Evolutionary conservation across 2,888 invertebrate species (phyloP).

Genomic region (Macrostomum cliftonense): DNA sequence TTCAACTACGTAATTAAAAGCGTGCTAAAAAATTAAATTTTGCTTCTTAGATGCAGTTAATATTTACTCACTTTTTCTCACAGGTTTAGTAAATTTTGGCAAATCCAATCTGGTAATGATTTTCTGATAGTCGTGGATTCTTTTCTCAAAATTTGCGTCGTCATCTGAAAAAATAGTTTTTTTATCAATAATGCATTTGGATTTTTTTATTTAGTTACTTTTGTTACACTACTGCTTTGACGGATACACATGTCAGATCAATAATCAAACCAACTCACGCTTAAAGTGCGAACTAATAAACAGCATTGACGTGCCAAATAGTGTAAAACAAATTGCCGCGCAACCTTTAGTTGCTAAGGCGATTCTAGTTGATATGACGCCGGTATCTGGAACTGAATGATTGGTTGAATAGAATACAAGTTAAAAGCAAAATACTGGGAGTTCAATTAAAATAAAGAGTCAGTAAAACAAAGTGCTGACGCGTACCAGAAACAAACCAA

Average conservation of each 20-base stretch:
- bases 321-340: slow-evolving; percentile 68
- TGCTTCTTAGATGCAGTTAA: no score
- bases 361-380: slow-evolving; percentile 63
- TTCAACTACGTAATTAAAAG: no score
- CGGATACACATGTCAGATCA: no score
- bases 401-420: no score
- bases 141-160: slow-evolving; percentile 62
- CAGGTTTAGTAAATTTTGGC: slow-evolving; percentile 46
- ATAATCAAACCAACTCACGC: slow-evolving; percentile 39
- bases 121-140: slow-evolving; percentile 63
- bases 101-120: slow-evolving; percentile 56
- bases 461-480: no score
- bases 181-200: no score
- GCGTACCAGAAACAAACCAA: slow-evolving; percentile 67
- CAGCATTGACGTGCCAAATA: slow-evolving; percentile 82
- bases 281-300: slow-evolving; percentile 88
- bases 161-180: slow-evolving; percentile 39
- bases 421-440: no score
- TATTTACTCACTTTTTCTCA: background rate
- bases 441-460: no score
- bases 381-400: slow-evolving; percentile 43
- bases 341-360: slow-evolving; percentile 66
- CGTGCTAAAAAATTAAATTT: no score
- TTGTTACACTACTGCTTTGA: no score
- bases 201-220: no score